Evolutionary conservation across 1,140 invertebrate genomes (phyloP).

Genomic region (Hyphantria cunea): DNA sequence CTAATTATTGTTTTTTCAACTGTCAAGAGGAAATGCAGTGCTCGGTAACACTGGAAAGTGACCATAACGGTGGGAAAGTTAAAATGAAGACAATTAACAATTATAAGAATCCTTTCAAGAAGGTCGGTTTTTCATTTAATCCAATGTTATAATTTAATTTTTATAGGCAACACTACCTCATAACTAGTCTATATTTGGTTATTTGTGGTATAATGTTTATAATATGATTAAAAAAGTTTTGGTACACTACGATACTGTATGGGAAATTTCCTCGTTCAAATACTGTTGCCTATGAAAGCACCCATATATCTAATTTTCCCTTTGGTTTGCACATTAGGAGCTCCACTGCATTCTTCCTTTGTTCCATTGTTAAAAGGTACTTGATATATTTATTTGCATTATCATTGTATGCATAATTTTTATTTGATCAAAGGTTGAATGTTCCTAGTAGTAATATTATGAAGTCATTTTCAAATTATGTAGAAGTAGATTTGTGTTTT

Average conservation of each 20-base stretch:
- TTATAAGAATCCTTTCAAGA: slow-evolving; percentile 74
- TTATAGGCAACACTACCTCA: slow-evolving; percentile 56
- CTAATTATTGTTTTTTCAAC: slow-evolving; percentile 66
- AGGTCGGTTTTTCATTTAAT: slow-evolving; percentile 66
- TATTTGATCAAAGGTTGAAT: neutral
- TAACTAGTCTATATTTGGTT: slow-evolving; percentile 15
- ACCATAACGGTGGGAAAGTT: slow-evolving; percentile 65
- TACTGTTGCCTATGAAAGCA: slow-evolving; percentile 63
- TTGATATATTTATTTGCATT: slow-evolving; percentile 25
- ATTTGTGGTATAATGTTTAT: slow-evolving; percentile 16
- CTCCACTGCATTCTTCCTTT: slow-evolving; percentile 48
- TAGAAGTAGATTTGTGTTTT: neutral
- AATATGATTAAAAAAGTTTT: neutral
- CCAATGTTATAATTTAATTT: slow-evolving; percentile 43
- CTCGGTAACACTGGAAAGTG: slow-evolving; percentile 69
- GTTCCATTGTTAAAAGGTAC: slow-evolving; percentile 56
- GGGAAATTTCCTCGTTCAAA: slow-evolving; percentile 16
- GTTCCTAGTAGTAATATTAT: no score
- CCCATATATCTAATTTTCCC: slow-evolving; percentile 53
- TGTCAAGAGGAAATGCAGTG: slow-evolving; percentile 78
- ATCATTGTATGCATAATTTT: slow-evolving; percentile 25
- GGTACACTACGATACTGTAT: slow-evolving; percentile 1
- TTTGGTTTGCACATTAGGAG: slow-evolving; percentile 51
- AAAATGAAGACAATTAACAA: slow-evolving; percentile 75
- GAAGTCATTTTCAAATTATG: neutral